Conservation (phyloP, 2,113 vertebrate species). For the Chiloscyllium plagiosum region DNA sequence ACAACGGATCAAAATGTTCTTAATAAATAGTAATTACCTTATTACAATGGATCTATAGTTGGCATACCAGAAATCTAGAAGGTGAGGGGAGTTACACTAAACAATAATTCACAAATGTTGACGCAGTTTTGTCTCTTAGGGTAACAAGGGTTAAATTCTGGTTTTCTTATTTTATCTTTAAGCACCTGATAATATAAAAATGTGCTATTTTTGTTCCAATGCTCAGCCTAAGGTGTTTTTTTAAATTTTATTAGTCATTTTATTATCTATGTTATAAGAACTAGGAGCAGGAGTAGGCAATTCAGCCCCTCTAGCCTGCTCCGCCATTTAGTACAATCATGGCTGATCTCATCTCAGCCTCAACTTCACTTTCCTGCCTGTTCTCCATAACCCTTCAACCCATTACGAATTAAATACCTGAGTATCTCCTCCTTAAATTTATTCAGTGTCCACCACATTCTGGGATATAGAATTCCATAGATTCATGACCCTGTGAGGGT, state of each 20-base stretch:
- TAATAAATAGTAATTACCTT: constrained; percentile 6
- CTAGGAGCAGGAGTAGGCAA: no score
- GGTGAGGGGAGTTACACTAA: background rate
- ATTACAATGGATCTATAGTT: background rate
- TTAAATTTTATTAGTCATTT: background rate
- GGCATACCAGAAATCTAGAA: background rate
- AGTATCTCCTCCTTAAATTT: no score
- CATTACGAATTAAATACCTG: no score
- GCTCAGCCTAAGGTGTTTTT: background rate
- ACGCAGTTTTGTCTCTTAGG: background rate
- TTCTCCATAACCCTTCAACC: no score
- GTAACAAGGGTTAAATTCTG: background rate
- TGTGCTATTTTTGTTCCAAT: background rate
- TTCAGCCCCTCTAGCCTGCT: no score
- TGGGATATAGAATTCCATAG: no score
- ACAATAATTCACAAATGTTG: background rate
- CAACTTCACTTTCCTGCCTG: no score
- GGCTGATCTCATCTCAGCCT: no score
- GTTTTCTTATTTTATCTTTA: constrained; percentile 1
- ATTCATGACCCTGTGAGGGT: no score
- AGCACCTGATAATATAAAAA: background rate
- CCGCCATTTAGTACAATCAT: no score
- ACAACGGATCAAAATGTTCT: background rate
- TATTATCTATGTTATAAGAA: background rate
- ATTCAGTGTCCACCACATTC: no score